Conservation (phyloP, 2,888 invertebrate genomes). For the Celastrina argiolus region DNA sequence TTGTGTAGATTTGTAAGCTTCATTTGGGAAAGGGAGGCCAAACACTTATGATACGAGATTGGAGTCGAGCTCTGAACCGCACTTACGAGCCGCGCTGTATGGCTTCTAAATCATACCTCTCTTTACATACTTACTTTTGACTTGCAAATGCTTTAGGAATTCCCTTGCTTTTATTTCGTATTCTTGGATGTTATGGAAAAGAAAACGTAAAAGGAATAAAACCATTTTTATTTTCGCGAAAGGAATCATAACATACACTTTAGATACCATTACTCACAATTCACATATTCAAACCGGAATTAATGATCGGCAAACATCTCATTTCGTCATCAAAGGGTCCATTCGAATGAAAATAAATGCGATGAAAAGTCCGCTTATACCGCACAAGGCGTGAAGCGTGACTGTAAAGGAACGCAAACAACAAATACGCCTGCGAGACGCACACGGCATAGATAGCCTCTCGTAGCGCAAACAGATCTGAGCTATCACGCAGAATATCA, state of each 20-base stretch:
- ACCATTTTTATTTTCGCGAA: too few relatives aligned
- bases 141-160: background rate
- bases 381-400: constrained; percentile 8
- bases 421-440: background rate
- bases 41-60: constrained; percentile 73
- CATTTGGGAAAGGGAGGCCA: constrained; percentile 71
- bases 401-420: constrained; percentile 17
- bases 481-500: background rate
- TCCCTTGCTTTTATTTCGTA: background rate
- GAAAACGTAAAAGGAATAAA: too few relatives aligned
- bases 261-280: background rate
- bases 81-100: constrained; percentile 38
- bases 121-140: constrained; percentile 12
- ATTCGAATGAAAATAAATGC: background rate
- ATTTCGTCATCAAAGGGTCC: background rate
- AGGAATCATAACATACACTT: too few relatives aligned
- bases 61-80: constrained; percentile 52
- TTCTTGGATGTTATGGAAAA: background rate
- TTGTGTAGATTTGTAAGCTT: constrained; percentile 59
- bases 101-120: constrained; percentile 14
- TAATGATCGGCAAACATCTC: background rate
- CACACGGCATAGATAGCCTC: background rate
- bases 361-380: background rate
- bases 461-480: background rate
- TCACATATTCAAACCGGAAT: background rate